These are phyloP conservation scores for Drosophila kanekoi DNA, from an alignment of 2,888 invertebrate species.

Conservation along the genomic window DNA sequence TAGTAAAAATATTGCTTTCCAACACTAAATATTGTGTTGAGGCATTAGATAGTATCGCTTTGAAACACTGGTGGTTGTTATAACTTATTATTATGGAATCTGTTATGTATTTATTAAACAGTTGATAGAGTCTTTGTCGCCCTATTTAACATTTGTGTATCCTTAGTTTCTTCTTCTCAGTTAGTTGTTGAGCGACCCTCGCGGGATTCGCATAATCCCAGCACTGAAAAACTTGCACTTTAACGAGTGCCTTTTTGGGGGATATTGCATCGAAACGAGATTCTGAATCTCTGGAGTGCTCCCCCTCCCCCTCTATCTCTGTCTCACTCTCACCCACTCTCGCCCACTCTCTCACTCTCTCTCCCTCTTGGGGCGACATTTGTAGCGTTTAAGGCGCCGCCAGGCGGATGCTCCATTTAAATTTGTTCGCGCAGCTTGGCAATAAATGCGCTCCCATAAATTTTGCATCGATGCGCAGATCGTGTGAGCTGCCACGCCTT, in stretches of 20 bases:
- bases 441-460: conserved; percentile 76
- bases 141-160: no score
- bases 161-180: no score
- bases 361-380: neutral
- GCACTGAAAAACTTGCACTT: conserved; percentile 57
- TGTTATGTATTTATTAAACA: no score
- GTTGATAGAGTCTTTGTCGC: no score
- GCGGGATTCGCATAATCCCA: conserved; percentile 16
- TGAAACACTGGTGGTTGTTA: no score
- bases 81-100: no score
- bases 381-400: conserved; percentile 37
- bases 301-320: neutral
- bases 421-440: conserved; percentile 58
- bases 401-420: conserved; percentile 65
- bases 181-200: conserved; percentile 20
- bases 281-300: conserved; percentile 18
- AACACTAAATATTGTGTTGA: no score
- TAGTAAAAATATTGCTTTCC: no score
- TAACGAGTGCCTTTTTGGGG: conserved; percentile 46
- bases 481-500: conserved; percentile 39
- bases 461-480: conserved; percentile 66
- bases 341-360: neutral
- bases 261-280: conserved; percentile 46
- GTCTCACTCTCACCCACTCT: neutral
- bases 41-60: no score